These are phyloP conservation scores for Drosophila hydei DNA, from an alignment of 1,140 invertebrate genomes.

Conservation along the genomic window DNA sequence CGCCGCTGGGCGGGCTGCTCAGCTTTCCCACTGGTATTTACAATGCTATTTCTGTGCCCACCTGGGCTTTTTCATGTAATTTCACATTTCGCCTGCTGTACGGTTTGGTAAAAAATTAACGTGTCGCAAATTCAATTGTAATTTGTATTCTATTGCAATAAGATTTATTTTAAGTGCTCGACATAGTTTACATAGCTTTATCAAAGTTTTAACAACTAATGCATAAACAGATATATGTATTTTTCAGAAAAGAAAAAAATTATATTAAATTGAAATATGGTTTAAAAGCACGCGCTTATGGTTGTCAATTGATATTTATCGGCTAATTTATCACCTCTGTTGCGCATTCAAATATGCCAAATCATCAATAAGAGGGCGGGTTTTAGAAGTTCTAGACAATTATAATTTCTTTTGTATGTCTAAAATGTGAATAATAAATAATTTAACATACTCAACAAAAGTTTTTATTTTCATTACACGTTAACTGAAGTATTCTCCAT, in stretches of 20 bases:
- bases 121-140: conserved; percentile 25
- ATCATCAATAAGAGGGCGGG: no score
- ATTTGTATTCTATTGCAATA: conserved; percentile 30
- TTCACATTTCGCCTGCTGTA: conserved; percentile 66
- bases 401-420: no score
- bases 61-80: conserved; percentile 77
- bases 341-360: no score
- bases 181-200: conserved; percentile 48
- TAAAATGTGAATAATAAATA: no score
- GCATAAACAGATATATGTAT: conserved; percentile 33
- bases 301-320: conserved; percentile 1
- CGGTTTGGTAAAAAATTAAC: conserved; percentile 49
- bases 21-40: conserved; percentile 76
- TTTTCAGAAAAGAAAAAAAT: conserved; percentile 23
- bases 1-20: conserved; percentile 62
- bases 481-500: background rate
- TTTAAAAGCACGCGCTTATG: conserved; percentile 4
- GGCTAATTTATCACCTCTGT: background rate
- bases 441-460: no score
- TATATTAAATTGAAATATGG: background rate
- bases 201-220: conserved; percentile 34
- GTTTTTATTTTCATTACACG: no score
- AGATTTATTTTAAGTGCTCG: conserved; percentile 35
- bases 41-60: conserved; percentile 74
- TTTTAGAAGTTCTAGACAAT: no score